Base-by-base conservation (phyloP, 2,888 invertebrate species). In the Rapana venosa region DNA sequence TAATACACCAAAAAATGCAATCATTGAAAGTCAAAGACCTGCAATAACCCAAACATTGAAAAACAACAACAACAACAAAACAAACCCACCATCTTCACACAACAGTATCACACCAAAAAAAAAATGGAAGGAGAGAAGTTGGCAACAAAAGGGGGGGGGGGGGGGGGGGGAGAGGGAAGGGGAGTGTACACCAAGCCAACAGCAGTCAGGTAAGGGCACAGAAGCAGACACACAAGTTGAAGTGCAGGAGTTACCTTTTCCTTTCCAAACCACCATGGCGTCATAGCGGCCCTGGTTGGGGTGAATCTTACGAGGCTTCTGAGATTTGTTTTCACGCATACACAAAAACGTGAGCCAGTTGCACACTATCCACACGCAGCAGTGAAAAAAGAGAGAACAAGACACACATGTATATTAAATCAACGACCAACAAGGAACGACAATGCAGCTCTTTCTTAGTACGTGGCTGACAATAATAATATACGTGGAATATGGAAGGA, bases 181-280 rank as follows among this genome's bases (percentile, higher is more conserved):
- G 26, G 1, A 66, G 26, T 61, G 61, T 13, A 26, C 17, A 66
- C 26, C 66, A 22, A 26, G 17, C 47, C 47, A 47, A 47, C 47
- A 47, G 47, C 47, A 5, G 8, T 47, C 47, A 2, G 8, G 47
- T 47, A 47, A 47, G 47, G 47, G 47, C 47, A 47, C 47, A 47
- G 47, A 47, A 47, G 47, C 17, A 66, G 66, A 66, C 66, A 66
- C 66, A 66, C 66, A 13, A 26, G 66, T 15, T 22, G 66, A 66
- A 66, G 26, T 17, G 66, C 17, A 26, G 6, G 6, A 66, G 17
- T 47, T 92, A 92, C 94, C 94, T 94, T 94, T 95, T 92, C 95
- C 95, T 93, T 95, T 95, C 95, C 95, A 95, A 84, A 95, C 94
- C 89, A 95, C 95, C 84, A 95, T 93, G 79, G 95, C 95, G 93